Conservation (phyloP, 2,113 vertebrate genomes). For the Brachyhypopomus gauderio region DNA sequence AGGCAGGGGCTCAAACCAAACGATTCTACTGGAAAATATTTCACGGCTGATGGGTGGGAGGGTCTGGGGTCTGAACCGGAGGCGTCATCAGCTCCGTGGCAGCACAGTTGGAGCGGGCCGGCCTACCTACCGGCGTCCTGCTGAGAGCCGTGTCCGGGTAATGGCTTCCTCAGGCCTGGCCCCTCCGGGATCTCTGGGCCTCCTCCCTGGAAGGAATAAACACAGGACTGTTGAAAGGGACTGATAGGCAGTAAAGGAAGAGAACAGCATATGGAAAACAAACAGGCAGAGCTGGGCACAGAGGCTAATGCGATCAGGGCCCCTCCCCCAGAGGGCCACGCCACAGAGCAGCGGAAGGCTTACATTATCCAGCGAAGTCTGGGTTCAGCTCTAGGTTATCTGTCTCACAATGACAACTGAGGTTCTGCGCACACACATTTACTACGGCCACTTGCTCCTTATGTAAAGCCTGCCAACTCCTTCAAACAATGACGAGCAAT, state of each 20-base stretch:
- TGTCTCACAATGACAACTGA: background rate
- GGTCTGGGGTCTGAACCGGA: background rate
- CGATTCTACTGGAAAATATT: conserved; percentile 23
- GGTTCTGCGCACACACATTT: background rate
- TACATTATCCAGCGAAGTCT: background rate
- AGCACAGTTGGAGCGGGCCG: too few relatives aligned
- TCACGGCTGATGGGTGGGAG: background rate
- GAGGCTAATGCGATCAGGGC: conserved; percentile 42
- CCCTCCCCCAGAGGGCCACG: background rate
- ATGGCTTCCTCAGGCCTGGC: conserved; percentile 63
- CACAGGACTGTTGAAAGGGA: conserved; percentile 58
- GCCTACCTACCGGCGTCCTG: conserved; percentile 67
- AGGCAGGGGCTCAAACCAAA: background rate
- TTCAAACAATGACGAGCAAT: background rate
- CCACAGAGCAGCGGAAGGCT: background rate
- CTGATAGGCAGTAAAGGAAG: conserved; percentile 38
- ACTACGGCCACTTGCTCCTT: background rate
- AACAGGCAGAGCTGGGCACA: conserved; percentile 57
- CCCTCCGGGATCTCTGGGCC: conserved; percentile 49
- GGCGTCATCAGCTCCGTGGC: too few relatives aligned
- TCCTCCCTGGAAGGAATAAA: conserved; percentile 65
- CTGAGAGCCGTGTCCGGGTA: conserved; percentile 54
- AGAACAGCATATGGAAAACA: conserved; percentile 60
- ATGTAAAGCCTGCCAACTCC: background rate
- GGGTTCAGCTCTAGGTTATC: conserved; percentile 3